These are phyloP conservation scores for Dromococcyx pavoninus DNA, from an alignment of 2,797 vertebrate species.

Conservation along the genomic window DNA sequence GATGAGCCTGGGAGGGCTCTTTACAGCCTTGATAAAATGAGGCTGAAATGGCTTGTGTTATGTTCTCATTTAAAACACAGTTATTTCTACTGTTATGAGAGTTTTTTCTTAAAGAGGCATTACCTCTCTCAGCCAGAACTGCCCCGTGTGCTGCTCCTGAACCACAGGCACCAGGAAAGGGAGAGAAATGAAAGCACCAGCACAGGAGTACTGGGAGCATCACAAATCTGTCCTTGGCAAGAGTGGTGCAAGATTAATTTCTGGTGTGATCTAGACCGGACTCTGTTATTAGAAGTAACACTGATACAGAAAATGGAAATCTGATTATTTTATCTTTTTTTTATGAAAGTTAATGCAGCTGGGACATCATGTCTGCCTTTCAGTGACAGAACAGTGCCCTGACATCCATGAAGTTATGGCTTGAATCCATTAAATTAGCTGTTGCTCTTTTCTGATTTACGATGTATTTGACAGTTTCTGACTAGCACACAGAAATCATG, in stretches of 20 bases:
- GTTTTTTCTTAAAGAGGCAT: neutral
- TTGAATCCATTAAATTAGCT: neutral
- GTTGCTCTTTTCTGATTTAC: neutral
- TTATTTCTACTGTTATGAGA: neutral
- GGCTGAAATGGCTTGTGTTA: neutral
- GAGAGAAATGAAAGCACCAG: neutral
- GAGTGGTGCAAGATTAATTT: neutral
- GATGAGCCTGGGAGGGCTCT: constrained; percentile 7
- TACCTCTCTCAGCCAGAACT: neutral
- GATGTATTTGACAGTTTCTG: neutral
- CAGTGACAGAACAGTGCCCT: neutral
- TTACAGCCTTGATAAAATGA: neutral
- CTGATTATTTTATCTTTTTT: neutral
- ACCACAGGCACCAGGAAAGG: neutral
- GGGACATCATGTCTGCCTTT: neutral
- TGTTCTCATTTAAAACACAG: neutral
- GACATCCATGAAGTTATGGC: neutral
- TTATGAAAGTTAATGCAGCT: neutral
- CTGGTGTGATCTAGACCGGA: neutral
- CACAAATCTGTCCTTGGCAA: neutral
- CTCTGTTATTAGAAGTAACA: neutral
- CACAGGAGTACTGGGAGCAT: neutral
- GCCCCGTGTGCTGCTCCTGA: fast-evolving
- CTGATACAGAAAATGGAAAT: neutral
- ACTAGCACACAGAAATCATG: neutral